phyloP scores from a whole-genome alignment of 2,888 invertebrate genomes.

The Linnaemya tessellans region DNA sequence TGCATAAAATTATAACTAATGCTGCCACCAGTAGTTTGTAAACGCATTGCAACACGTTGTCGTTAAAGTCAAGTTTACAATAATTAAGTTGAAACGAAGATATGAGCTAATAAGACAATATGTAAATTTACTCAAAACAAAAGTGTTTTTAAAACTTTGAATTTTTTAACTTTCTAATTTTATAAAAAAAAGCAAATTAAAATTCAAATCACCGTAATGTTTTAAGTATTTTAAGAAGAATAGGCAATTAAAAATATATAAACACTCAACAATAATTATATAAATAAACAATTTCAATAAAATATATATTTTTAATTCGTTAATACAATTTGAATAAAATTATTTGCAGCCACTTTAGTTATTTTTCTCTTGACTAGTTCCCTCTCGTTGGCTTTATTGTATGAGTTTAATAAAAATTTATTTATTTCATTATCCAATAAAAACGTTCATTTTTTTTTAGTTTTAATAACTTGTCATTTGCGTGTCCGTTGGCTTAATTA shows the following conservation, averaged over 20 bases:
- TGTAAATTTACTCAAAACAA: no score
- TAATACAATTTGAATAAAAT: neutral
- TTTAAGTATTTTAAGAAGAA: no score
- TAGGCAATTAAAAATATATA: no score
- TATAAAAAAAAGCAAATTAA: no score
- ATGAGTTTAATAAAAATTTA: neutral
- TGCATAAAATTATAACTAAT: constrained; percentile 1
- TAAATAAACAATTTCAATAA: no score
- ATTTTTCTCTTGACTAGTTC: neutral
- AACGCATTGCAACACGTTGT: neutral
- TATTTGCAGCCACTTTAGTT: neutral
- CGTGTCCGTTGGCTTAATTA: constrained; percentile 55
- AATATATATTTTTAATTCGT: neutral
- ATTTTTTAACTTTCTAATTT: no score
- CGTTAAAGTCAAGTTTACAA: constrained; percentile 1
- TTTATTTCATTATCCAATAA: constrained; percentile 10
- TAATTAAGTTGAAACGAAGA: neutral
- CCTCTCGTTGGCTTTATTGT: neutral
- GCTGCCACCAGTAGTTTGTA: neutral
- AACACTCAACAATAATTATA: no score
- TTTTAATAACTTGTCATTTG: constrained; percentile 55
- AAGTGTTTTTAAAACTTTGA: no score
- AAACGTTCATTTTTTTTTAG: constrained; percentile 1
- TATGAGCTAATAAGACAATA: no score
- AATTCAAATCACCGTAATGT: no score